Evolutionary conservation across 2,888 invertebrate species (phyloP).

Genomic region (Pseudeuparius sepicola): DNA sequence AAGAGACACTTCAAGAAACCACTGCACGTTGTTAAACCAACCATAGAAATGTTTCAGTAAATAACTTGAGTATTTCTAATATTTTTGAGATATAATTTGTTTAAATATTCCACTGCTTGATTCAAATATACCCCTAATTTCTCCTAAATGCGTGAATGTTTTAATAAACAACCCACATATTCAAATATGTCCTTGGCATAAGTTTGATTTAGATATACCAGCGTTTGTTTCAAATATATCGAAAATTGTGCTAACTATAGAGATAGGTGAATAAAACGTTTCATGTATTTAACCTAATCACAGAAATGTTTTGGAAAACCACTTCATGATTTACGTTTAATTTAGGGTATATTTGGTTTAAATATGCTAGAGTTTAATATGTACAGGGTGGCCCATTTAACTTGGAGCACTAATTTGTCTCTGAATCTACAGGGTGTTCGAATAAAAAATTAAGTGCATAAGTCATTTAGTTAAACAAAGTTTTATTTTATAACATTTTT

Average conservation of each 20-base stretch:
- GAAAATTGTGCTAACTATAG: neutral
- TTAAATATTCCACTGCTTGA: too few species aligned
- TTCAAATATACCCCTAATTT: too few species aligned
- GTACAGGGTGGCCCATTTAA: conserved; percentile 3
- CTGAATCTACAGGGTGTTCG: conserved; percentile 2
- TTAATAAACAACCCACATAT: conserved; percentile 2
- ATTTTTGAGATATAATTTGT: too few species aligned
- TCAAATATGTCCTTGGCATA: neutral
- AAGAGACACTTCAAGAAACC: too few species aligned
- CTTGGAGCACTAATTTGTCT: neutral
- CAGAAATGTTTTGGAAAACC: conserved; percentile 1
- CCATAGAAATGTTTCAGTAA: too few species aligned
- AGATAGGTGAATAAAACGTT: conserved; percentile 1
- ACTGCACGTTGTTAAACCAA: too few species aligned
- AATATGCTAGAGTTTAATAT: too few species aligned
- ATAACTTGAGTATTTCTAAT: too few species aligned
- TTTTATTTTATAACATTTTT: conserved; percentile 3
- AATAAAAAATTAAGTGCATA: conserved; percentile 1
- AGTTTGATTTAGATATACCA: conserved; percentile 3
- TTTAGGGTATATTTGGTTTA: conserved; percentile 2
- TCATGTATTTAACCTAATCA: conserved; percentile 1
- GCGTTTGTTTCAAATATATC: conserved; percentile 2
- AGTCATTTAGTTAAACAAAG: conserved; percentile 3
- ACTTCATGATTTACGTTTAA: conserved; percentile 1
- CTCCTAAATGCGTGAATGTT: too few species aligned